Percentiles rank a stretch among this genome's conserved stretches.
Evolutionary conservation across 2,113 vertebrate genomes (phyloP).

Genomic region (Alethe diademata): DNA sequence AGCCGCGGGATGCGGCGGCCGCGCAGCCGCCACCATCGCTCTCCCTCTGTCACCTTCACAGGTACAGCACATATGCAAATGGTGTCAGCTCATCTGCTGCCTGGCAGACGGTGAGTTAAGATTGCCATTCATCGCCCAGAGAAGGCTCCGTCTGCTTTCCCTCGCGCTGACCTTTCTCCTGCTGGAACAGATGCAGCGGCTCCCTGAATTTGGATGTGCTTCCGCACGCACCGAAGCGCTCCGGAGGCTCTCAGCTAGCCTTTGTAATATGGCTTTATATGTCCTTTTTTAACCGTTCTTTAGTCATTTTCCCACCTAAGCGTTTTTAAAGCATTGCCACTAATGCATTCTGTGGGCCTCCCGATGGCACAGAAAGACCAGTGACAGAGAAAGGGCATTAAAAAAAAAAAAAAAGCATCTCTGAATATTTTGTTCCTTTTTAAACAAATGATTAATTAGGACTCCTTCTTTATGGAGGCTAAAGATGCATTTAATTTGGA

Average conservation of each 20-base stretch:
- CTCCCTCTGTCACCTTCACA: constrained; percentile 57
- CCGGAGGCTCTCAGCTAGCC: background rate
- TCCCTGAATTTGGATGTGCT: background rate
- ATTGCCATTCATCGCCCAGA: constrained; percentile 4
- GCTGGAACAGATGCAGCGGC: background rate
- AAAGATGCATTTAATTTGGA: constrained; percentile 35
- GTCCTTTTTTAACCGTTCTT: background rate
- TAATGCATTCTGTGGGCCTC: background rate
- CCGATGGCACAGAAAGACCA: background rate
- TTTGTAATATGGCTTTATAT: background rate
- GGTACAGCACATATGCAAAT: constrained; percentile 47
- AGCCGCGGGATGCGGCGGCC: background rate
- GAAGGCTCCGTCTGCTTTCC: constrained; percentile 40
- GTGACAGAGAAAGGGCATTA: background rate
- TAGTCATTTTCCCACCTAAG: background rate
- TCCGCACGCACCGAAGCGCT: background rate
- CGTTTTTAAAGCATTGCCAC: background rate
- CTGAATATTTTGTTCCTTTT: background rate
- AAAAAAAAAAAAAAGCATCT: background rate
- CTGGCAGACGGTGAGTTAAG: constrained; percentile 29
- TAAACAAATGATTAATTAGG: constrained; percentile 20
- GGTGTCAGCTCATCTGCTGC: constrained; percentile 41
- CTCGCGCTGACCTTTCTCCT: constrained; percentile 44
- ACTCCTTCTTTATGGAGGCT: constrained; percentile 24
- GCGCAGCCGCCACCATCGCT: background rate